A percentile compares a stretch with the other conserved stretches of the same genome.
phyloP scores from a whole-genome alignment of 2,797 vertebrate species.

The Steatocranus sp. region DNA sequence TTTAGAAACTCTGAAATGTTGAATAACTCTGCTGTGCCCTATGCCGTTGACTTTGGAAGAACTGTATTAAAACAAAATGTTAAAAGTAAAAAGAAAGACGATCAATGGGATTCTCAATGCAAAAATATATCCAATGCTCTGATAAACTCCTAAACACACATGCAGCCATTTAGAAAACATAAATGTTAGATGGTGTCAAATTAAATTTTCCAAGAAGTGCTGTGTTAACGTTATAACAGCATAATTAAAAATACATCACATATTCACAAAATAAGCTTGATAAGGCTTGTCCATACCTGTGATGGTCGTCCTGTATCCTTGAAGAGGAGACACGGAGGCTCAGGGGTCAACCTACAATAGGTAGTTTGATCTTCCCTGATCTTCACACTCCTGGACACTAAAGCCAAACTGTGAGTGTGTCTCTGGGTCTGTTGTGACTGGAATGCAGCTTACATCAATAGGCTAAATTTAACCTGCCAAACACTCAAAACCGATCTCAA shows the following conservation, averaged over 20 bases:
- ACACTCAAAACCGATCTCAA: slow-evolving; percentile 88
- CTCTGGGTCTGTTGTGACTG: slow-evolving; percentile 84
- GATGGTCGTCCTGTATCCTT: slow-evolving; percentile 60
- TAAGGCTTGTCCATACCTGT: slow-evolving; percentile 66
- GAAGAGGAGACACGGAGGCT: slow-evolving; percentile 56
- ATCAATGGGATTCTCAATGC: neutral
- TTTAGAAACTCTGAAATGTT: neutral
- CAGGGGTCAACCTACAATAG: slow-evolving; percentile 70
- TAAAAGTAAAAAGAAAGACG: neutral
- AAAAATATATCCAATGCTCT: neutral
- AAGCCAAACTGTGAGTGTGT: slow-evolving; percentile 81
- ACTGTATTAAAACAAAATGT: neutral
- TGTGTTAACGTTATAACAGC: neutral
- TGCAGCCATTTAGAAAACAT: neutral
- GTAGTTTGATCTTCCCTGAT: slow-evolving; percentile 79
- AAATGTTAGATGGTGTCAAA: neutral
- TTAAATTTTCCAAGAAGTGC: neutral
- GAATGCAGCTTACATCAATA: slow-evolving; percentile 98
- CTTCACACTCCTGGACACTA: slow-evolving; percentile 85
- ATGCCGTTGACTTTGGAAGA: neutral
- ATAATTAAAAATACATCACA: neutral
- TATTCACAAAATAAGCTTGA: neutral
- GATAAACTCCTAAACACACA: neutral
- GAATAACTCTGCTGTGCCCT: neutral
- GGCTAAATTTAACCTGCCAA: slow-evolving; percentile 93